Evolutionary conservation across 2,797 vertebrate species (phyloP).

Genomic region (Hemitrygon akajei): DNA sequence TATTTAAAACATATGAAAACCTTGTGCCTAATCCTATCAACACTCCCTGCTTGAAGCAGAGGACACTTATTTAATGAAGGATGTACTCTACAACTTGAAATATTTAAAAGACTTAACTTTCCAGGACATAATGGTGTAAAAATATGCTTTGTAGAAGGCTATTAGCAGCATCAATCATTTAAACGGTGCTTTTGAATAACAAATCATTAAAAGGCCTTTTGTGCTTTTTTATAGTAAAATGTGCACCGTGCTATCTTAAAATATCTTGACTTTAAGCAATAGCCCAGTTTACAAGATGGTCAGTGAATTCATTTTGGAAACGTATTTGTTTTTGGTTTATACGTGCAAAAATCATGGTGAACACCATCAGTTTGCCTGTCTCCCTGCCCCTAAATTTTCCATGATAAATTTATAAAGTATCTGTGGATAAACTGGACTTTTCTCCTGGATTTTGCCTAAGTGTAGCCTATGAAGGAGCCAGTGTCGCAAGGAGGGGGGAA

Average conservation of each 20-base stretch:
- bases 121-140: constrained; percentile 13
- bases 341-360: background rate
- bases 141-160: background rate
- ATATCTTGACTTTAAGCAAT: background rate
- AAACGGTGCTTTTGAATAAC: constrained; percentile 27
- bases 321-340: background rate
- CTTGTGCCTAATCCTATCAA: constrained; percentile 26
- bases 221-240: constrained; percentile 5
- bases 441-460: background rate
- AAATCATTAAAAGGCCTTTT: constrained; percentile 27
- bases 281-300: background rate
- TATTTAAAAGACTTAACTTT: constrained; percentile 10
- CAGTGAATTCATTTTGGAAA: constrained; percentile 6
- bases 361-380: background rate
- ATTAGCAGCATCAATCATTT: background rate
- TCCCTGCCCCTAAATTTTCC: background rate
- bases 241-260: background rate
- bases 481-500: constrained; percentile 3
- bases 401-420: background rate
- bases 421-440: constrained; percentile 13
- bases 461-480: constrained; percentile 34
- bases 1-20: constrained; percentile 37
- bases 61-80: constrained; percentile 26
- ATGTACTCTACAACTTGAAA: constrained; percentile 20
- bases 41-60: constrained; percentile 29